Base-by-base conservation (phyloP, 2,113 vertebrate genomes). In the Cygnus buccinator region DNA sequence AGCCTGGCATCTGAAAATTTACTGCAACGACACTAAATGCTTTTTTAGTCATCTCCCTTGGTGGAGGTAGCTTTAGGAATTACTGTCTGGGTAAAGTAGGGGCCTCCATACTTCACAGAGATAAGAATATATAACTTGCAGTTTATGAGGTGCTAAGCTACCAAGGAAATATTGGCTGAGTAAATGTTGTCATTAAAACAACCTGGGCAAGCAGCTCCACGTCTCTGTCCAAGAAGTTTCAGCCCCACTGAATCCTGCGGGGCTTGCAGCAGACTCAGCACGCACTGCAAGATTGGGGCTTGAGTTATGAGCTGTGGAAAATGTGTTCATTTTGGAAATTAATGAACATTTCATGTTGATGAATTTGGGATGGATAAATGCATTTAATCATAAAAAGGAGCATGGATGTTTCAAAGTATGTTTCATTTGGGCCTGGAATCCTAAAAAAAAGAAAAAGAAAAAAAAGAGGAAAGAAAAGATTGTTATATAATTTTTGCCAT, bases 141-240 rank as follows among this genome's bases (percentile, higher is more conserved):
- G 33, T 70, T 88, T 84, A 70, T 71, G 88, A 93, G 73, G 29
- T 78, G 52, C 29, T 72, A 46, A 91, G 18, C 39, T 84, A 72
- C 54, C 9, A 28, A 74, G 41, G 13, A 87, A 91, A 79, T 89
- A 77, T 17, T 80, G 25, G 15, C 41, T 90, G 57, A 72, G 18
- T 71, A 87, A 75, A 67, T 62, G 71, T 16, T 63, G 25, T n/a
- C 41, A 50, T 50, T 59, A 63, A 75, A 95, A 84, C 18, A 61
- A 14, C 35, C 20, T 8, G 35, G 33, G 15, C 35, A 89, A 43
- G 65, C 37, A 75, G 61, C 57, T 90, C 39, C 28, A 33, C 9
- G 22, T 46, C 61, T 58, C 37, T 75, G 2, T 18, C 57, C 4
- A 25, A 52, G 35, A 76, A 0, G 0, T 37, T 93, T 82, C 87